Percentiles rank a stretch among this genome's conserved stretches.
phyloP scores from a whole-genome alignment of 2,113 vertebrate species.

The Dryoscopus gambensis region DNA sequence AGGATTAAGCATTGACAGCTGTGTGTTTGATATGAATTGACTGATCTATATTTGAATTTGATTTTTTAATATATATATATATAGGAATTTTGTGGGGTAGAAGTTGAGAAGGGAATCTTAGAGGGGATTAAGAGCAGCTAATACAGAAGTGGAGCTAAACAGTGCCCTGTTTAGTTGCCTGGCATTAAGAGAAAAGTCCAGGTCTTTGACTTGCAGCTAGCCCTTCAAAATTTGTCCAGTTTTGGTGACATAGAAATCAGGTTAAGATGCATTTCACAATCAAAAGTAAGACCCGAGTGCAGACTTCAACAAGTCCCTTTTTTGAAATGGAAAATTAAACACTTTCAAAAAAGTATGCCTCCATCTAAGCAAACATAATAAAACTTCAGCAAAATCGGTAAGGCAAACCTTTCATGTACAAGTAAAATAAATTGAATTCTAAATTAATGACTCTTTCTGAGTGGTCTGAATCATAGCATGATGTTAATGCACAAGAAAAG shows the following conservation, averaged over 20 bases:
- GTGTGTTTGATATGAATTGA: neutral
- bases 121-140: neutral
- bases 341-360: neutral
- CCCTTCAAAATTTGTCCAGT: neutral
- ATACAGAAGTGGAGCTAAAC: neutral
- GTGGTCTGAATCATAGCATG: neutral
- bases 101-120: neutral
- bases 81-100: neutral
- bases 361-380: neutral
- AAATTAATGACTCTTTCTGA: conserved; percentile 16
- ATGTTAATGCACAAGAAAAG: neutral
- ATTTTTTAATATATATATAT: neutral
- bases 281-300: neutral
- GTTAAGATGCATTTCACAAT: neutral
- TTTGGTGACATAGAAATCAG: neutral
- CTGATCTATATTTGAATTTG: neutral
- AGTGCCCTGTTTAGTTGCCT: neutral
- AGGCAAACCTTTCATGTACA: neutral
- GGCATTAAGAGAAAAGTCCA: neutral
- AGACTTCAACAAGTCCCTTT: neutral
- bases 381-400: neutral
- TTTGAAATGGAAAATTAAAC: neutral
- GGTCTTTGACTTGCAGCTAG: neutral
- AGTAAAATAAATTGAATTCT: conserved; percentile 24
- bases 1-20: neutral